Evolutionary conservation across 92 coral and sea anemone genomes (phyloP), one percentile per base, ranked within the genome.

Genomic region (Palythoa grandiflora): DNA sequence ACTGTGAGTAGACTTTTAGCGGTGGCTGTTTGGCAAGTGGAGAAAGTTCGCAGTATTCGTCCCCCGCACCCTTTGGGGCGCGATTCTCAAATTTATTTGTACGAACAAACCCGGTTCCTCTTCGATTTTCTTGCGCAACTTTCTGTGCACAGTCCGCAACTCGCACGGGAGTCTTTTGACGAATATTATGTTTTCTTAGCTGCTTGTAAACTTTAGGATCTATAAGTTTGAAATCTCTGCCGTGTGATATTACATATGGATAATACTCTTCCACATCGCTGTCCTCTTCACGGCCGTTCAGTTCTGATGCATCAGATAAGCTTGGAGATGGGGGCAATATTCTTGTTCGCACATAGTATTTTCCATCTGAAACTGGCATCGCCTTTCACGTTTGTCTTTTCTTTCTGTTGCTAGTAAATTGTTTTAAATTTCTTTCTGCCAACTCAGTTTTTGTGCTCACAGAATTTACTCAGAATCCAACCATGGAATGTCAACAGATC

Each of bases 201-300:
- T 95, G 98, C 90, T 95, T 95, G 83, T 93, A 95, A 78, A 95
- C 91, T 84, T 89, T 95, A 40, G 98, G 98, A 89, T 95, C 98
- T 84, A 95, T 88, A 51, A 95, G 90, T 95, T 93, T 91, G 78
- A 93, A 93, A 52, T 88, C 90, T 75, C 87, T 88, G 60, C 98
- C 98, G 51, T 94, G 98, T 51, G 96, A 93, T 73, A 95, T 95
- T 61, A 95, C 98, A 78, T 91, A 95, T 1, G 98, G 98, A 85
- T 93, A 95, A 72, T 91, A 90, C 48, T 95, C 98, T 37, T 95
- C 98, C 57, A 79, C 91, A 85, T 93, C 98, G 47, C 94, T 88
- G 47, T 95, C 98, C 40, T 91, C 94, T 68, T 88, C 86, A 17
- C 87, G 61, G 74, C 84, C 44, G 39, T 48, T 66, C 28, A 28